These are phyloP conservation scores for Rhinoderma darwinii DNA, from an alignment of 2,113 vertebrate genomes.

Conservation along the genomic window DNA sequence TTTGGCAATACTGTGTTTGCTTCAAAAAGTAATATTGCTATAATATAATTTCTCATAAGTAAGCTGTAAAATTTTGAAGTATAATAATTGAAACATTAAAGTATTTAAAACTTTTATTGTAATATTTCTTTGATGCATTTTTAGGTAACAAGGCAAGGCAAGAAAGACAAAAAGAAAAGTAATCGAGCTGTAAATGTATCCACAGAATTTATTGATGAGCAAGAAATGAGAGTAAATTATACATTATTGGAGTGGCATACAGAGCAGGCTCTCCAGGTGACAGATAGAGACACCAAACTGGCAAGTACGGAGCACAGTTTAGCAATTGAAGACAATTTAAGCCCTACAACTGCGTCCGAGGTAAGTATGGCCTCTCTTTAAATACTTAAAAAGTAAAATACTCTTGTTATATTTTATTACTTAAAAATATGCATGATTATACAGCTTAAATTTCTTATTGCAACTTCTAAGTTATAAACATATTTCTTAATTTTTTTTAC, in stretches of 20 bases:
- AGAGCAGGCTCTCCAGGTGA: background rate
- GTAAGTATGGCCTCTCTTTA: background rate
- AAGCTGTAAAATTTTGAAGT: background rate
- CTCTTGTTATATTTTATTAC: background rate
- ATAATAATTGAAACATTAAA: background rate
- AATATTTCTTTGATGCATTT: background rate
- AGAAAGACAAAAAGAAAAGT: constrained; percentile 31
- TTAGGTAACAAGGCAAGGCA: background rate
- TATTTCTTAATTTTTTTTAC: too few species aligned
- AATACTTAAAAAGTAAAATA: background rate
- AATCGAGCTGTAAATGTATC: background rate
- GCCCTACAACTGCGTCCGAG: background rate
- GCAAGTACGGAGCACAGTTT: background rate
- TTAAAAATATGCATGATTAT: background rate
- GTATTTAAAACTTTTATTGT: background rate
- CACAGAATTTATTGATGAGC: background rate
- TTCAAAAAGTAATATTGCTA: background rate
- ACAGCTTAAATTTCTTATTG: background rate
- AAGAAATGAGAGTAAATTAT: background rate
- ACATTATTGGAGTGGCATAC: background rate
- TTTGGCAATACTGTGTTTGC: background rate
- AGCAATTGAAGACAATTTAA: background rate
- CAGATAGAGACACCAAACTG: background rate
- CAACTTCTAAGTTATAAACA: background rate
- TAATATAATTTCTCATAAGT: background rate